Base-by-base conservation (phyloP, 2,888 invertebrate species). In the Ligdia adustata region DNA sequence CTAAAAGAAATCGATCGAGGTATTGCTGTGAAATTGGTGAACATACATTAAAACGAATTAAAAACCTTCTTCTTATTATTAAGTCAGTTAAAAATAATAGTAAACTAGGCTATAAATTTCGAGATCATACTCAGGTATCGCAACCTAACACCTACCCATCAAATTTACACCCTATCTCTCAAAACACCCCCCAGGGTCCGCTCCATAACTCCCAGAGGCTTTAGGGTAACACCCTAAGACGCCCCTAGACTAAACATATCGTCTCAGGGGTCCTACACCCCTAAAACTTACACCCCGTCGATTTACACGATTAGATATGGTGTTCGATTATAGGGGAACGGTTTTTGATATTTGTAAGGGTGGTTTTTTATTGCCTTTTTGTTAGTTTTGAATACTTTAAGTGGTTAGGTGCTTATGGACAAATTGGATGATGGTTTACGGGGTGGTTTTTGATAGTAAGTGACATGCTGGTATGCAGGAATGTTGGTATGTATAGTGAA, bases 271-370 rank as follows among this genome's bases (percentile, higher is more conserved):
- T n/a, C n/a, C 4, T 24, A 22, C 47, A 5, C 42, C 44, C 40
- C 34, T 14, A 22, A n/a, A n/a, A n/a, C 15, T 16, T 11, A 34
- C 55, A 18, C 55, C 52, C 55, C 52, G 52, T 50, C 49, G 54
- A 54, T 54, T 50, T 47, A 52, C 51, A 40, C 31, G 39, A 48
- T 46, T 42, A 53, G 39, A 39, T 45, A 54, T 45, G 46, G 42
- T 24, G 43, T 52, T 56, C 47, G 54, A 58, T 58, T 54, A 54
- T 43, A 37, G 35, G 56, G 42, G 48, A 32, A 51, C 38, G 42
- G 52, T 27, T 50, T 52, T 40, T 46, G 47, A 49, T 52, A 50
- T 47, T 44, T 47, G 45, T 42, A 33, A 44, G 43, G 41, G 34
- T 4, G 22, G 4, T 7, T 22, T 22, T 39, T 35, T 41, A 41